A percentile compares a stretch with the other conserved stretches of the same genome.
phyloP scores from a whole-genome alignment of 2,113 vertebrate species.

The Charina bottae region DNA sequence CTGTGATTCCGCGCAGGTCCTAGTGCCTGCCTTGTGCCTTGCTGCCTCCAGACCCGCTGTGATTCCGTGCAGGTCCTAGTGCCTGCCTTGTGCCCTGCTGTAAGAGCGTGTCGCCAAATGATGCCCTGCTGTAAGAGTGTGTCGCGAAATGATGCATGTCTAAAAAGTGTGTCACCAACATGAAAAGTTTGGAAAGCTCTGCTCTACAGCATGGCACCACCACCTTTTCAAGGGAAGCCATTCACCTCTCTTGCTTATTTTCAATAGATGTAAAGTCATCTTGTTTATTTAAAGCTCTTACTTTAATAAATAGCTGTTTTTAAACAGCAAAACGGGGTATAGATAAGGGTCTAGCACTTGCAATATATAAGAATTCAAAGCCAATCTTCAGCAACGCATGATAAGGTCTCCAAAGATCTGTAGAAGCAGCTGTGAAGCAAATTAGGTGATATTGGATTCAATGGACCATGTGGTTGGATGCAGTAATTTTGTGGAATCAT shows the following conservation, averaged over 20 bases:
- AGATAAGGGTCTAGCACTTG: background rate
- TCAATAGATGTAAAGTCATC: background rate
- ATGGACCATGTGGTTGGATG: background rate
- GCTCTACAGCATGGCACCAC: background rate
- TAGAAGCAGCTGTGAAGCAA: background rate
- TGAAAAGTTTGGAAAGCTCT: too few relatives aligned
- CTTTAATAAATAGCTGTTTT: background rate
- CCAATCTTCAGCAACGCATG: background rate
- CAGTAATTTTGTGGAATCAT: background rate
- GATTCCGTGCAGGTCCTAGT: too few relatives aligned
- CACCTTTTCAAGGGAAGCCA: background rate
- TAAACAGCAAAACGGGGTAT: background rate
- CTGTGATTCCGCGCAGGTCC: too few relatives aligned
- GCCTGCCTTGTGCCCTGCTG: too few relatives aligned
- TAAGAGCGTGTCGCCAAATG: too few relatives aligned
- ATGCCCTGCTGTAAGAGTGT: too few relatives aligned
- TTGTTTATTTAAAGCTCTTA: background rate
- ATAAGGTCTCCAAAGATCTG: background rate
- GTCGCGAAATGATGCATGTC: too few relatives aligned
- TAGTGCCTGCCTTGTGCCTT: too few relatives aligned
- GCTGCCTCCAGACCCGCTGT: too few relatives aligned
- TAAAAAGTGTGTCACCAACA: too few relatives aligned
- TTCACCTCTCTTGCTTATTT: background rate
- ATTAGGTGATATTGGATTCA: background rate
- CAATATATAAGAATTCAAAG: background rate